Percentiles rank a stretch among this genome's conserved stretches.
phyloP scores from a whole-genome alignment of 2,797 vertebrate genomes.

The Cuculus canorus region DNA sequence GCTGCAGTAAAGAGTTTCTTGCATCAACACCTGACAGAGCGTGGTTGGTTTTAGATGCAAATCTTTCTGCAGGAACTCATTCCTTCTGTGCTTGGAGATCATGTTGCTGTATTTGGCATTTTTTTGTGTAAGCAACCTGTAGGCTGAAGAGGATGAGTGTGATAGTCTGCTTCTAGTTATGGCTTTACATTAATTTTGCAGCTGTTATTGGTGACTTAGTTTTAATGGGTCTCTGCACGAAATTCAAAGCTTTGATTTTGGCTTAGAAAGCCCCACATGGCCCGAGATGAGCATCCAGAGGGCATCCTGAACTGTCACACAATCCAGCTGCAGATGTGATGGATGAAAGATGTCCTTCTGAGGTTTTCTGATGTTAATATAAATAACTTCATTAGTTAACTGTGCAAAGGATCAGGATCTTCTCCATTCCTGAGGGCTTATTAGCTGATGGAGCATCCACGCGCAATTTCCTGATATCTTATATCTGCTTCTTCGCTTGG shows the following conservation, averaged over 20 bases:
- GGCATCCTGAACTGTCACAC: background rate
- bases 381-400: background rate
- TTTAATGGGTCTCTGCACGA: background rate
- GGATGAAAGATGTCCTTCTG: background rate
- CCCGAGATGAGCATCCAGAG: background rate
- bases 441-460: background rate
- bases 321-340: background rate
- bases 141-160: background rate
- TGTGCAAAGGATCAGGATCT: background rate
- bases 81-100: background rate
- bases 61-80: background rate
- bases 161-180: background rate
- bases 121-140: background rate
- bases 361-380: background rate
- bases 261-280: background rate
- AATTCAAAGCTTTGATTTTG: background rate
- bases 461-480: background rate
- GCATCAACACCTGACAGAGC: background rate
- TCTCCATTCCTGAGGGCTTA: background rate
- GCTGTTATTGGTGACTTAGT: fast-evolving
- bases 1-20: background rate
- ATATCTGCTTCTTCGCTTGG: background rate
- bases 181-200: background rate
- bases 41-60: background rate
- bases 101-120: background rate